These are phyloP conservation scores for Sarcophaga carnaria DNA, from an alignment of 2,888 invertebrate genomes.

Conservation along the genomic window DNA sequence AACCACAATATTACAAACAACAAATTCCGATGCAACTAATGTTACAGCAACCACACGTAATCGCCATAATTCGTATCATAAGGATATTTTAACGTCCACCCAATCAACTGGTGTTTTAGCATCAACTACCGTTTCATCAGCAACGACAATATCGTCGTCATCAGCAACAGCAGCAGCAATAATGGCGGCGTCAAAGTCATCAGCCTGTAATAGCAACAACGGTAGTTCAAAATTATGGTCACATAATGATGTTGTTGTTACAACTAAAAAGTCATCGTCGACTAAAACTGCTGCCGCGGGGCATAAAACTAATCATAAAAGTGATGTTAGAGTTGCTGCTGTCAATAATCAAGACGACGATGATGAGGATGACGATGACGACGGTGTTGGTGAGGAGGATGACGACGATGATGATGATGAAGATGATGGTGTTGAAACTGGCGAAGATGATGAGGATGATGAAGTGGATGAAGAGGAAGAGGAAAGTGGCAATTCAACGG, in stretches of 20 bases:
- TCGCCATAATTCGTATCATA: constrained; percentile 82
- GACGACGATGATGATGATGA: constrained; percentile 78
- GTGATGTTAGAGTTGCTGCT: constrained; percentile 58
- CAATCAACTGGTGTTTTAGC: constrained; percentile 75
- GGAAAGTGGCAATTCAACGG: constrained; percentile 69
- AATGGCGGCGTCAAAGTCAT: constrained; percentile 49
- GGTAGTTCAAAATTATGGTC: constrained; percentile 68
- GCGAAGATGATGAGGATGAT: constrained; percentile 74
- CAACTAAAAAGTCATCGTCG: constrained; percentile 46
- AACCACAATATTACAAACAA: constrained; percentile 82
- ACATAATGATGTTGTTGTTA: constrained; percentile 68
- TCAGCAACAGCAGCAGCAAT: constrained; percentile 56
- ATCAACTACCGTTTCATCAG: constrained; percentile 68
- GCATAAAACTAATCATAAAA: constrained; percentile 66
- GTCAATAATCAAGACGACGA: constrained; percentile 35
- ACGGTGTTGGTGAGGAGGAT: constrained; percentile 49
- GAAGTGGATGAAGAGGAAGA: constrained; percentile 74
- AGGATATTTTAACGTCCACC: constrained; percentile 79
- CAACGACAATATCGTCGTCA: constrained; percentile 40
- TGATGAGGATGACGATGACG: constrained; percentile 35
- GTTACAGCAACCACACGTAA: constrained; percentile 75
- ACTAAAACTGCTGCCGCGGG: constrained; percentile 51
- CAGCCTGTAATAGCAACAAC: constrained; percentile 52
- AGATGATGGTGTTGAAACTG: constrained; percentile 79
- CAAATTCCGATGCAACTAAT: constrained; percentile 72